Base-by-base conservation (phyloP, 2,888 invertebrate genomes). In the Rhamphomyia laevipes region DNA sequence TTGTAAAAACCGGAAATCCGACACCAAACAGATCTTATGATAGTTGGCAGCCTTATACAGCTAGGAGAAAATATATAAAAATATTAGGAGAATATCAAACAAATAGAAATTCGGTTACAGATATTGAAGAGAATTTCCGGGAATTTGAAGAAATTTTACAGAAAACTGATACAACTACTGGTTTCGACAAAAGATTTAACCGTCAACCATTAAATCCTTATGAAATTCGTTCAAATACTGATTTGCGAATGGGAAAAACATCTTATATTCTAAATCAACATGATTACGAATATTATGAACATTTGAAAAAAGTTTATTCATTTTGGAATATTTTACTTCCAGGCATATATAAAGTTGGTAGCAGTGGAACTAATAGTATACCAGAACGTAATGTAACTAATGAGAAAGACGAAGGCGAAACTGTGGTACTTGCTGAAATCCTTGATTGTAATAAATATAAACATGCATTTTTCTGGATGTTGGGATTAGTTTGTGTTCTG, bases 11-110 rank as follows among this genome's bases (percentile, higher is more conserved):
- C 67, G 77, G 77, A 0, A 77, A 77, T 58, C 82, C 83, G 16
- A 77, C 75, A 13, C 71, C 74, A 1, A 72, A 71, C 23, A 66
- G 70, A 21, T 67, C 70, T 35, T 72, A 73, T 52, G 73, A 75
- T 43, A 67, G 70, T 12, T 85, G 85, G 84, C 69, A 72, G 53
- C 74, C 76, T 17, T 83, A 82, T 60, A 74, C 71, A 2, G 42
- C 46, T 3, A 61, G 62, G 4, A 57, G 59, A 4, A 65, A 64
- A 16, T 68, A 63, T 44, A 64, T 71, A 9, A 68, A 64, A 52
- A 62, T 63, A 31, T 44, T 71, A 17, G 68, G 70, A 1, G 63
- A 65, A 27, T 53, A 54, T 5, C 38, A 51, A 21, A 55, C 54
- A 23, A 53, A 52, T 17, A 49, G 40, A 1, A 43, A 51, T 37